These are phyloP conservation scores for Neoseiulus cucumeris DNA, from an alignment of 1,140 invertebrate genomes.

Conservation along the genomic window DNA sequence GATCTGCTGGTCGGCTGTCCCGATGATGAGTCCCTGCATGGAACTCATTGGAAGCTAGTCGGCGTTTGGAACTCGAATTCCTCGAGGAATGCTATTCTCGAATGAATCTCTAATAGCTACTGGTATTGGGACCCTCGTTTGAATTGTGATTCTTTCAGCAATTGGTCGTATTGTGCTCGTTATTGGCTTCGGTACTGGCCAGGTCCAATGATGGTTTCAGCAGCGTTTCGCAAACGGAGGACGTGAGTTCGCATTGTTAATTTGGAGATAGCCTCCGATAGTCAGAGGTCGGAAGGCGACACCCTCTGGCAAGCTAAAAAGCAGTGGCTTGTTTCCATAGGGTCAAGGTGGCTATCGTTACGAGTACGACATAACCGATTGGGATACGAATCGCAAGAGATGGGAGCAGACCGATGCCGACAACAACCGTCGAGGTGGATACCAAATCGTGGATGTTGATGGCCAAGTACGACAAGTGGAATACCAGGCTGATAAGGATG, in stretches of 20 bases:
- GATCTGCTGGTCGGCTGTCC: too few relatives aligned
- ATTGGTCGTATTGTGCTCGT: background rate
- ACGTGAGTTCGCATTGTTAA: background rate
- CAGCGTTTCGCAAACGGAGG: background rate
- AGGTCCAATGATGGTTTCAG: background rate
- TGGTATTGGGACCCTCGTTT: background rate
- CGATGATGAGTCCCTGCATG: too few relatives aligned
- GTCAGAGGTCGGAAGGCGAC: background rate
- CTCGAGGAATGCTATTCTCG: too few relatives aligned
- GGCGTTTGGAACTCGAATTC: too few relatives aligned
- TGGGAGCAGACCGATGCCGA: slow-evolving; percentile 5
- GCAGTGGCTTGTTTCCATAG: background rate
- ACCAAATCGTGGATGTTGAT: slow-evolving; percentile 5
- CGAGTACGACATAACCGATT: slow-evolving; percentile 6
- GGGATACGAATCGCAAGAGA: slow-evolving; percentile 2
- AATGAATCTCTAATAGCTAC: too few relatives aligned
- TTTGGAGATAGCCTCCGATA: background rate
- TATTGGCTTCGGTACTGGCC: background rate
- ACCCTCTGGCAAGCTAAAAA: background rate
- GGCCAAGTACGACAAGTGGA: background rate
- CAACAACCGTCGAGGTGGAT: background rate
- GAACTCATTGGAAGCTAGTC: too few relatives aligned
- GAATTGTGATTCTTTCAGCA: background rate
- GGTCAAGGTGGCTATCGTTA: slow-evolving; percentile 5
- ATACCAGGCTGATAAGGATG: slow-evolving; percentile 4